Evolutionary conservation across 1,140 invertebrate genomes (phyloP), one percentile per base, ranked within the genome.

Genomic region (Drosophila malerkotliana): DNA sequence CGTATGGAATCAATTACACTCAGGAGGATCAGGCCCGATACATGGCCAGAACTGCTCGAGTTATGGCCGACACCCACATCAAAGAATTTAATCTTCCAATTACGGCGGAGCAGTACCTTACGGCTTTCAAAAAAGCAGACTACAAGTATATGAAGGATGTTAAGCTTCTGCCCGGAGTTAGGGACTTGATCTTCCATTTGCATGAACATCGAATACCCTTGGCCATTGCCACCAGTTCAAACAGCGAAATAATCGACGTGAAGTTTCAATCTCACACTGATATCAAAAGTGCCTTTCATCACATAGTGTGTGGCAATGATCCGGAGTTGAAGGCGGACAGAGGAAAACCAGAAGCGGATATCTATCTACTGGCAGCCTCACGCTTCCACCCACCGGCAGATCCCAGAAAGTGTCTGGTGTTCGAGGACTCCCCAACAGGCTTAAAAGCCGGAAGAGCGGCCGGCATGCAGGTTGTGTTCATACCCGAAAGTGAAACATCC

Each of bases 341-440:
- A 72, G 68, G 82, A 2, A 99, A 99, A 93, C 98, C 98, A 7
- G 94, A 94, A 66, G 98, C 98, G 0, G 98, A 99, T 92, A 97
- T 98, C 85, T 99, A 98, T 92, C 90, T 97, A 3, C 94, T 98
- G 1, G 96, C 96, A 53, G 97, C 97, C 5, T 93, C 94, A 1
- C 93, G 97, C 67, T 99, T 99, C 90, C 91, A 93, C 1, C 94
- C 96, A 55, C 94, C 93, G 41, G 95, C 96, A 4, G 80, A 94
- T 34, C 94, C 95, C n/a, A 93, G 94, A 37, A 93, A 95, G 94
- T 97, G 97, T 82, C 92, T 99, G 39, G 97, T 98, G 0, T 98
- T 99, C 92, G 98, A 99, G 93, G 98, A 99, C 92, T 96, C 98
- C 0, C 95, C 96, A 1, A 97, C 97, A 92, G 98, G 98, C 5